Percentiles rank a stretch among this genome's conserved stretches.
Conservation (phyloP, 2,113 vertebrate genomes). For the Myrmecobius fasciatus region DNA sequence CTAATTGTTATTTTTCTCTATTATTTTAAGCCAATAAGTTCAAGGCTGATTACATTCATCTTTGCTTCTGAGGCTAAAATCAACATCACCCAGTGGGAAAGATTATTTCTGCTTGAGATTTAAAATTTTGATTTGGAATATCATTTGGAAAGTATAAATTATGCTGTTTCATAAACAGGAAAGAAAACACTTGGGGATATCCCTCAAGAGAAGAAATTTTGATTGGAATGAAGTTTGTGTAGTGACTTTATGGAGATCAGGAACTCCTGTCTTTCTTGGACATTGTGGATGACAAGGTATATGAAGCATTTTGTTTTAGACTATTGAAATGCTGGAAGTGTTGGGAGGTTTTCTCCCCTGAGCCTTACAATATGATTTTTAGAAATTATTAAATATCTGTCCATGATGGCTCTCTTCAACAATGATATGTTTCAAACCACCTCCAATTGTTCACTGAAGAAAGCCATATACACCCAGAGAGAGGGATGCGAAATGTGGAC, state of each 20-base stretch:
- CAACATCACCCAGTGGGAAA: constrained; percentile 68
- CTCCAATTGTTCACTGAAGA: too few relatives aligned
- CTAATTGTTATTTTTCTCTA: constrained; percentile 10
- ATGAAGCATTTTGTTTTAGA: constrained; percentile 47
- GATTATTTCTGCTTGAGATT: constrained; percentile 75
- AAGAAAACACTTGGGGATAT: constrained; percentile 71
- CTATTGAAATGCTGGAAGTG: constrained; percentile 60
- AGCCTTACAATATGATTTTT: constrained; percentile 55
- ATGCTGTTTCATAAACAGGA: constrained; percentile 57
- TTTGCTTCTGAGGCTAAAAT: constrained; percentile 72
- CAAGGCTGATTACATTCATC: constrained; percentile 75
- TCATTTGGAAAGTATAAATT: constrained; percentile 72
- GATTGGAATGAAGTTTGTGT: constrained; percentile 63
- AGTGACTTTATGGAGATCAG: constrained; percentile 57
- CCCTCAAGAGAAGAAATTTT: constrained; percentile 65
- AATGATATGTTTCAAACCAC: too few relatives aligned
- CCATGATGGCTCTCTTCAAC: too few relatives aligned
- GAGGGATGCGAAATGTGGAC: too few relatives aligned
- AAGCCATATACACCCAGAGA: too few relatives aligned
- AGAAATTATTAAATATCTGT: constrained; percentile 29
- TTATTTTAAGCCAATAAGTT: constrained; percentile 77
- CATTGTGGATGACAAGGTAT: constrained; percentile 67
- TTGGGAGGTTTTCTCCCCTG: constrained; percentile 34
- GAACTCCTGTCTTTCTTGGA: constrained; percentile 29
- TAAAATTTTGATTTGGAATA: constrained; percentile 81